Conservation (phyloP, 2,888 invertebrate genomes). For the Frankliniella fusca region DNA sequence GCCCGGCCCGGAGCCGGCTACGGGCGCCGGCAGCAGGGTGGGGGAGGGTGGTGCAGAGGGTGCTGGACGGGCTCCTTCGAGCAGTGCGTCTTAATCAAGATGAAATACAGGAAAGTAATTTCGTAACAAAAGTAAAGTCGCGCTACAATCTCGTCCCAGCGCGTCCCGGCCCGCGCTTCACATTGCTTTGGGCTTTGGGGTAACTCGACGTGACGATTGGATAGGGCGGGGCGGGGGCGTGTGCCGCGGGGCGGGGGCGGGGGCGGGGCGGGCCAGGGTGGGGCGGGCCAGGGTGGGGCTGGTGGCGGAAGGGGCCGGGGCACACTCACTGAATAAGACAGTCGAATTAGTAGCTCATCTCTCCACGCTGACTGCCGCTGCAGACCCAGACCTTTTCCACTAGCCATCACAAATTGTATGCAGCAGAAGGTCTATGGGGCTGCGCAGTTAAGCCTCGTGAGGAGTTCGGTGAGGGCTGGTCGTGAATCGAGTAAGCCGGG, state of each 20-base stretch:
- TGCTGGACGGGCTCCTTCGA: background rate
- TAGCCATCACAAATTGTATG: no score
- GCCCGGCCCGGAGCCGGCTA: background rate
- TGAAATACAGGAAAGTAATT: slow-evolving; percentile 16
- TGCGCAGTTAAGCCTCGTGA: no score
- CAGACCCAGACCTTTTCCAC: no score
- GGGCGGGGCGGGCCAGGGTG: background rate
- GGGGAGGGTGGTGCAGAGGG: background rate
- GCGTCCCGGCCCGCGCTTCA: background rate
- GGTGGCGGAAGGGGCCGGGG: background rate
- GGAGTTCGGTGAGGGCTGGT: no score
- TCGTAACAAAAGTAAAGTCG: background rate
- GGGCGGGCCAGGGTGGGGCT: background rate
- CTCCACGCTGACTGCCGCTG: background rate
- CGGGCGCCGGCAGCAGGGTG: background rate
- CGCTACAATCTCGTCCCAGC: background rate
- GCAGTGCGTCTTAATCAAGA: background rate
- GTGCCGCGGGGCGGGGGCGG: background rate
- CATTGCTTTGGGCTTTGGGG: background rate
- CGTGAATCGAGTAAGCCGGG: no score
- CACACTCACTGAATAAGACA: background rate
- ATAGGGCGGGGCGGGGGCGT: background rate
- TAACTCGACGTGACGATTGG: background rate
- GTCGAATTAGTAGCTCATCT: background rate
- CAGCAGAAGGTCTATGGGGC: no score